Conservation (phyloP, 2,113 vertebrate genomes). For the Etia nguti region DNA sequence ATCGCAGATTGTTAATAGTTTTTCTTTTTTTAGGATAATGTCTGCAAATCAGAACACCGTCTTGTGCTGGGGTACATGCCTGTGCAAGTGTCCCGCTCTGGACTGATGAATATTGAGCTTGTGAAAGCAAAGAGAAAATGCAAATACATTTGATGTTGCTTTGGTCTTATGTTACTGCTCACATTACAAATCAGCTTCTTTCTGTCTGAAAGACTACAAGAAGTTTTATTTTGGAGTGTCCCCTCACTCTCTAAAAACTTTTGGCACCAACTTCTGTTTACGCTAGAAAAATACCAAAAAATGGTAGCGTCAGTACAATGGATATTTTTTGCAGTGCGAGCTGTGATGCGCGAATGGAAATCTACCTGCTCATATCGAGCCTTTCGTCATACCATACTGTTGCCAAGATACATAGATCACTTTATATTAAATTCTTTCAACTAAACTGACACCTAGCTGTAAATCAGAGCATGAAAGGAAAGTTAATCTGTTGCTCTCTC, state of each 20-base stretch:
- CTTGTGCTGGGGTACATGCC: background rate
- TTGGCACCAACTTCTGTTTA: background rate
- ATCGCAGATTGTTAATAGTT: background rate
- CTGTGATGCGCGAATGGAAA: constrained; percentile 18
- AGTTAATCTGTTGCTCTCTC: constrained; percentile 31
- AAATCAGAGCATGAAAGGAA: constrained; percentile 68
- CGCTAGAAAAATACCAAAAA: background rate
- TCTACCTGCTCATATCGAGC: constrained; percentile 51
- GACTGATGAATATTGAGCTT: background rate
- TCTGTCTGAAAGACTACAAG: background rate
- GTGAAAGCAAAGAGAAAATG: background rate
- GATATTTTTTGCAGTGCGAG: background rate
- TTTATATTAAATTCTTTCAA: constrained; percentile 71
- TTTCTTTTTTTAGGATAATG: background rate
- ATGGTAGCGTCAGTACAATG: background rate
- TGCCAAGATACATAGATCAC: constrained; percentile 70
- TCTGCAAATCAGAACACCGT: background rate
- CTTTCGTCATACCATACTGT: constrained; percentile 43
- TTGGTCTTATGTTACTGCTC: background rate
- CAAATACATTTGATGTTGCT: background rate
- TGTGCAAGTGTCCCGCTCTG: background rate
- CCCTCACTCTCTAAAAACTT: background rate
- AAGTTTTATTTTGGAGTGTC: background rate
- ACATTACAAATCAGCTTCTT: background rate
- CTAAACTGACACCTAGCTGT: constrained; percentile 60